Evolutionary conservation across 2,797 vertebrate genomes (phyloP).

Genomic region (Tolypeutes matacus): DNA sequence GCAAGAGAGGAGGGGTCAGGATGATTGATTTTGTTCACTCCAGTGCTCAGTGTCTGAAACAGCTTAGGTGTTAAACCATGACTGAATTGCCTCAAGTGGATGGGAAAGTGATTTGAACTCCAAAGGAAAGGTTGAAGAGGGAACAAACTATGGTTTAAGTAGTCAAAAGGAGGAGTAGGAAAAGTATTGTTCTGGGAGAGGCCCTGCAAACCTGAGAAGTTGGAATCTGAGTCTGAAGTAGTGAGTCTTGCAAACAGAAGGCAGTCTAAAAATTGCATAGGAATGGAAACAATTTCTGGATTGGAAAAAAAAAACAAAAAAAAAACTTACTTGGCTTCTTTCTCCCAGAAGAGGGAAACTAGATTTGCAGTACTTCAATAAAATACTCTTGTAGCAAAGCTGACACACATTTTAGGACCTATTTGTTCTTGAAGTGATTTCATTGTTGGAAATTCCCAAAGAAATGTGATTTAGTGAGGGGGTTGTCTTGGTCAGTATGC

Average conservation of each 20-base stretch:
- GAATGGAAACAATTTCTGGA: neutral
- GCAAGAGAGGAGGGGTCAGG: fast-evolving
- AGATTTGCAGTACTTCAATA: neutral
- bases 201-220: neutral
- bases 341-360: neutral
- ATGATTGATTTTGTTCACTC: neutral
- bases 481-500: fast-evolving
- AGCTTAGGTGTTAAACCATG: neutral
- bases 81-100: neutral
- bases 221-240: neutral
- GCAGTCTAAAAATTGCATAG: neutral
- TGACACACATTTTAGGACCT: neutral
- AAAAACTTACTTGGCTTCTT: neutral
- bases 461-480: neutral
- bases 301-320: neutral
- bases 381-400: neutral
- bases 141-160: too few species aligned
- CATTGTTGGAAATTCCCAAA: neutral
- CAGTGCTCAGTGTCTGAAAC: neutral
- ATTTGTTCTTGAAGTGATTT: neutral
- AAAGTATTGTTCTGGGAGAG: neutral
- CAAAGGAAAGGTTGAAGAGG: neutral
- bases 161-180: neutral
- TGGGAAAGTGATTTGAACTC: neutral
- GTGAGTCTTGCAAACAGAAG: neutral